These are phyloP conservation scores for Carcina quercana DNA, from an alignment of 2,888 invertebrate genomes.

Conservation along the genomic window DNA sequence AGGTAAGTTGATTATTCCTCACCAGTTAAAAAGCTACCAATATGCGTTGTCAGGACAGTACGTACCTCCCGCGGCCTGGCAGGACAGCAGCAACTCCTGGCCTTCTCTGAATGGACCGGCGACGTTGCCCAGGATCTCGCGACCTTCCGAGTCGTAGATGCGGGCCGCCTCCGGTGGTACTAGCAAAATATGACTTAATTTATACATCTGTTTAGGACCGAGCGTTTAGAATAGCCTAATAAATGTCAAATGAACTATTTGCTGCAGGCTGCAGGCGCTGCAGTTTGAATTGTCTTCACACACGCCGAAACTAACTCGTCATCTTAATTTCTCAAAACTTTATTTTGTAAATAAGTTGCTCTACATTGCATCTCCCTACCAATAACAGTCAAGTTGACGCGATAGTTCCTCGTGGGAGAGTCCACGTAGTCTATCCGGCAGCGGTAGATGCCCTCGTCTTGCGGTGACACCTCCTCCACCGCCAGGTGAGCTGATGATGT, in stretches of 20 bases:
- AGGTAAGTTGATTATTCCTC: too few relatives aligned
- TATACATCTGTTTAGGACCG: too few relatives aligned
- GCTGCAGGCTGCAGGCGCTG: too few relatives aligned
- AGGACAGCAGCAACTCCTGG: conserved; percentile 86
- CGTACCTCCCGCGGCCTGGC: conserved; percentile 91
- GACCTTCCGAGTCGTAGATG: conserved; percentile 88
- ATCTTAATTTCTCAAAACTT: too few relatives aligned
- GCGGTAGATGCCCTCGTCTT: conserved; percentile 89
- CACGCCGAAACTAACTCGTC: too few relatives aligned
- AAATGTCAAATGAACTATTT: too few relatives aligned
- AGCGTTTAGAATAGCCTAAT: too few relatives aligned
- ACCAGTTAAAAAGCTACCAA: too few relatives aligned
- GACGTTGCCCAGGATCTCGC: conserved; percentile 81
- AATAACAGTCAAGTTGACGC: conserved; percentile 89
- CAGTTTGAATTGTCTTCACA: too few relatives aligned
- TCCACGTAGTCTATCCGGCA: conserved; percentile 93
- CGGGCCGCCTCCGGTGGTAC: conserved; percentile 87
- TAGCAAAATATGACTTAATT: too few relatives aligned
- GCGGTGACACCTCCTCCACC: conserved; percentile 80
- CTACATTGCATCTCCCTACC: conserved; percentile 75
- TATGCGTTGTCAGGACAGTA: too few relatives aligned
- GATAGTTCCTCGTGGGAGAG: conserved; percentile 90
- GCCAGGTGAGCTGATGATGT: conserved; percentile 83
- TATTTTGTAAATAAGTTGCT: neutral
- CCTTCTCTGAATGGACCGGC: conserved; percentile 93